Base-by-base conservation (phyloP, 2,888 invertebrate species). In the Drosophila leonis region DNA sequence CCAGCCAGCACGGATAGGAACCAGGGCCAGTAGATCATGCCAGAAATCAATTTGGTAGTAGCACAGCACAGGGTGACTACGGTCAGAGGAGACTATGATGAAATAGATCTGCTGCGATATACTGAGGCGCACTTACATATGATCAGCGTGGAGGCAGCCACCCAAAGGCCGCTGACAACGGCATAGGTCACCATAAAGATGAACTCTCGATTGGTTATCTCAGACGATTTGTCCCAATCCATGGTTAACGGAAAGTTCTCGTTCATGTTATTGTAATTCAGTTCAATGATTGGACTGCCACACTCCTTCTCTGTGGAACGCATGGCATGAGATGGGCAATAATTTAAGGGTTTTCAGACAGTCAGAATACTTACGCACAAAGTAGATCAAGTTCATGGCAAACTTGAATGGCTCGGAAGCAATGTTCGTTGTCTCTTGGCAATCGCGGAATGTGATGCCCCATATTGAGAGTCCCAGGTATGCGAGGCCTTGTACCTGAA, bases 21-120 rank as follows among this genome's bases (percentile, higher is more conserved):
- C 94, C 94, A 94, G 12, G 94, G 94, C 80, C 92, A 91, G 67
- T 92, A 92, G 55, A 90, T 81, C 2, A 88, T 39, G 4, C 82
- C 83, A 8, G 84, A 72, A 1, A 91, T 80, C 1, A 83, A 55
- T 64, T 90, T 91, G 13, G 91, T 92, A 9, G 91, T 82, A 0
- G 75, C 51, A 12, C 80, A 80, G 69, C 92, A 92, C 42, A 92
- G 67, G 5, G 90, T 90, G 65, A 88, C 92, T 91, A 64, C 1
- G 49, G 49, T 33, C 8, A 20, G 2, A 49, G 49, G 1, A 18
- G 13, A 20, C 6, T 4, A 2, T 18, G 7, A 0, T 24, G 7
- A 12, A 29, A 37, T 12, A 1, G 10, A 9, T 29, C 0, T 24
- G 8, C 8, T 44, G 4, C 3, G 27, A 44, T 44, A 44, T 24